A percentile compares a stretch with the other conserved stretches of the same genome.
phyloP scores from a whole-genome alignment of 2,797 vertebrate genomes.

The Gadopsis bispinosus region DNA sequence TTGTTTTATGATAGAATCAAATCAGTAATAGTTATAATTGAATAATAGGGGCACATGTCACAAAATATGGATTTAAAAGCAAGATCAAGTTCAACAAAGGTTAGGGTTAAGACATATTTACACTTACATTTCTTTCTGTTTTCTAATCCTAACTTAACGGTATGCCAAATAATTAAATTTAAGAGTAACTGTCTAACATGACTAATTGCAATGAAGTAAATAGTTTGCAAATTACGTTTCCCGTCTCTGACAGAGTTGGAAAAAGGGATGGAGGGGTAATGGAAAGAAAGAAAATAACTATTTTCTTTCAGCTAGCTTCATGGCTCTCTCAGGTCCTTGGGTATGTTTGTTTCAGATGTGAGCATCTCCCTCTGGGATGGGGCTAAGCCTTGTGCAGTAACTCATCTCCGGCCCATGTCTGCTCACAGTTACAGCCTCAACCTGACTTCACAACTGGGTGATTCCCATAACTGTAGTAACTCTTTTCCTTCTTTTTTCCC shows the following conservation, averaged over 20 bases:
- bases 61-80: no score
- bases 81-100: not conserved
- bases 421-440: conserved; percentile 38
- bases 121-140: not conserved
- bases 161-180: not conserved
- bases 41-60: no score
- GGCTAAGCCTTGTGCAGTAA: conserved; percentile 47
- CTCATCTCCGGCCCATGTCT: conserved; percentile 58
- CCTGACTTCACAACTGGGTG: conserved; percentile 50
- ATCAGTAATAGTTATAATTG: not conserved
- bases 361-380: conserved; percentile 52
- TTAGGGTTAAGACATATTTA: no score
- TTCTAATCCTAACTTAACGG: not conserved
- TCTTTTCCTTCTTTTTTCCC: conserved; percentile 7
- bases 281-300: conserved; percentile 38
- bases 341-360: conserved; percentile 71
- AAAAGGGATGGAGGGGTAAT: conserved; percentile 24
- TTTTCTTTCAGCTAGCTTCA: conserved; percentile 55
- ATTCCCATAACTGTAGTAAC: conserved; percentile 35
- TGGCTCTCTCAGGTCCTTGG: conserved; percentile 55
- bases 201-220: conserved; percentile 1
- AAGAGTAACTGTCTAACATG: not conserved
- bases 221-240: not conserved
- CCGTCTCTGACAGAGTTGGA: not conserved
- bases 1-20: not conserved